phyloP scores from a whole-genome alignment of 2,113 vertebrate genomes.

The Leptodactylus fuscus region DNA sequence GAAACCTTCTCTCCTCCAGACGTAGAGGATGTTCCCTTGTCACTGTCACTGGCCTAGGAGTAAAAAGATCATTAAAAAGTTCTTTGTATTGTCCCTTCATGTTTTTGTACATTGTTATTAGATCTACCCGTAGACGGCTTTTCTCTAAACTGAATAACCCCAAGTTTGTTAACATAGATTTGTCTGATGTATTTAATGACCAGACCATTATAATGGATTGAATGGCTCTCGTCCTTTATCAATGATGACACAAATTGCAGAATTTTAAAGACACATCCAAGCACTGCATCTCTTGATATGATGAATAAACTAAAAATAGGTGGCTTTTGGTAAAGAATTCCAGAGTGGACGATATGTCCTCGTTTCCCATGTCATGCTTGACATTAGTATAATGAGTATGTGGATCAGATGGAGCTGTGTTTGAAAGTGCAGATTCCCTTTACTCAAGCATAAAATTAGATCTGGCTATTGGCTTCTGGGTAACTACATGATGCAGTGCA shows the following conservation, averaged over 20 bases:
- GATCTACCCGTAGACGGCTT: too few species aligned
- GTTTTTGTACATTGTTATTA: too few species aligned
- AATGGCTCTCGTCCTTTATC: neutral
- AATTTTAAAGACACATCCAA: neutral
- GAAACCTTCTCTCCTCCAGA: too few species aligned
- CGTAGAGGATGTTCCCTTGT: too few species aligned
- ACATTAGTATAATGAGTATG: conserved; percentile 22
- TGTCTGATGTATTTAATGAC: neutral
- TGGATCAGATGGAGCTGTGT: conserved; percentile 14
- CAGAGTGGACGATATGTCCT: conserved; percentile 30
- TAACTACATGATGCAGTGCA: neutral
- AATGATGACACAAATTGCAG: neutral
- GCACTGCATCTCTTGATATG: neutral
- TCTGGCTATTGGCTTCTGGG: conserved; percentile 16
- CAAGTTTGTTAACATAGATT: neutral
- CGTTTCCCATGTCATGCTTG: conserved; percentile 22
- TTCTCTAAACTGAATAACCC: too few species aligned
- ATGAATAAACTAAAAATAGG: conserved; percentile 12
- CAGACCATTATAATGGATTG: neutral
- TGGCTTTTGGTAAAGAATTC: conserved; percentile 1
- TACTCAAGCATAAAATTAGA: conserved; percentile 32
- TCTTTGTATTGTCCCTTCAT: too few species aligned
- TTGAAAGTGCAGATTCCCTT: conserved; percentile 1
- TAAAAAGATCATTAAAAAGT: too few species aligned
- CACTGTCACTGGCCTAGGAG: too few species aligned